Base-by-base conservation (phyloP, 2,113 vertebrate genomes). In the Morone saxatilis region DNA sequence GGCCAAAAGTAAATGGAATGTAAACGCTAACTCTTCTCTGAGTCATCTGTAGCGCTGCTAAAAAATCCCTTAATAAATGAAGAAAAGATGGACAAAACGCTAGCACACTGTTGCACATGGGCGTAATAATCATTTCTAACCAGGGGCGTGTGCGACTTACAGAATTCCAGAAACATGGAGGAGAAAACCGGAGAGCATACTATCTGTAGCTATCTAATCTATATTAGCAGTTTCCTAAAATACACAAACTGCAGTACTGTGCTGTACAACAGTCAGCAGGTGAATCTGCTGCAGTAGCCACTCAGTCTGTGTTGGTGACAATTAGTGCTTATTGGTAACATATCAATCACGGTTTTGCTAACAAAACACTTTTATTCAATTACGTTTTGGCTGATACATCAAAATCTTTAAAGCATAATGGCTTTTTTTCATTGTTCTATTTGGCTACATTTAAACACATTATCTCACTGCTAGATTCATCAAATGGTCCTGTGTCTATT, bases 1-100 rank as follows among this genome's bases (percentile, higher is more conserved):
- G 76, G 81, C 88, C 80, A 86, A 87, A 91, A 90, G 82, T 87
- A 91, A 92, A 92, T 78, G 83, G 84, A 83, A 90, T 76, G 84
- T 87, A 90, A 93, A 91, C 61, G 76, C 86, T 90, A 91, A 87
- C 74, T 61, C 75, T 82, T 91, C 83, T 80, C 78, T 82, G 84
- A 93, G 84, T 90, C 86, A 80, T 86, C 88, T 80, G 63, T 84
- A 80, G 76, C 70, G 80, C 61, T 73, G 75, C 79, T 74, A 38
- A 56, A 22, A 56, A 80, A 85, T 85, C 79, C 38, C 82, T 84
- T 83, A 78, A 92, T 89, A 84, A 89, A 93, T 91, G 70, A 88
- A 90, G 89, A 91, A 79, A 79, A 91, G 91, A 88, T 78, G 74
- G 81, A 66, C 25, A 25, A 25, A 75, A 81, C 59, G 70, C 80